phyloP scores from a whole-genome alignment of 2,797 vertebrate genomes.

The Sitta carolinensis region DNA sequence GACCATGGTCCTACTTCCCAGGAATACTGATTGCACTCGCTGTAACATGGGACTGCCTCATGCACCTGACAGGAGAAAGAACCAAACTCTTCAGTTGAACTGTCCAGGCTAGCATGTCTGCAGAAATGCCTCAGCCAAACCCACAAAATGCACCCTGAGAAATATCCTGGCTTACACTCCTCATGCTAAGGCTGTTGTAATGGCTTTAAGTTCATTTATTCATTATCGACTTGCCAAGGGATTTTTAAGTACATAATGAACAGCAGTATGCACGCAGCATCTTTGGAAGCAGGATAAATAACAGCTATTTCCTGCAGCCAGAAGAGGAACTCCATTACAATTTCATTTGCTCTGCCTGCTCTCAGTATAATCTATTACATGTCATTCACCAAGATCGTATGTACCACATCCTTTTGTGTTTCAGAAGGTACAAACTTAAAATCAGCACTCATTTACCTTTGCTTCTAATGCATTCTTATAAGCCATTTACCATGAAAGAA shows the following conservation, averaged over 20 bases:
- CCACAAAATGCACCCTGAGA: neutral
- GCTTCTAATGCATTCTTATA: constrained; percentile 5
- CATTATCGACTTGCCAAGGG: constrained; percentile 56
- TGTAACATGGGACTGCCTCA: constrained; percentile 89
- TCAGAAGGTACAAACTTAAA: constrained; percentile 41
- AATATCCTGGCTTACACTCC: neutral
- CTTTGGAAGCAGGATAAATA: constrained; percentile 64
- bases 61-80: constrained; percentile 84
- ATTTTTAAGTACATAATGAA: constrained; percentile 58
- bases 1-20: constrained; percentile 92
- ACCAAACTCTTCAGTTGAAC: constrained; percentile 43
- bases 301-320: constrained; percentile 50
- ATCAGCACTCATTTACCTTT: constrained; percentile 46
- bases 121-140: neutral
- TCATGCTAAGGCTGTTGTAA: neutral
- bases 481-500: constrained; percentile 22
- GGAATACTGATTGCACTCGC: constrained; percentile 84
- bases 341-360: constrained; percentile 67
- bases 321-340: constrained; percentile 66
- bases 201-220: constrained; percentile 62
- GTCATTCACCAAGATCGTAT: neutral
- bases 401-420: constrained; percentile 21
- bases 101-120: neutral
- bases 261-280: constrained; percentile 16
- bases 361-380: constrained; percentile 38